Conservation (phyloP, 2,113 vertebrate species). For the Cyanocitta stelleri region DNA sequence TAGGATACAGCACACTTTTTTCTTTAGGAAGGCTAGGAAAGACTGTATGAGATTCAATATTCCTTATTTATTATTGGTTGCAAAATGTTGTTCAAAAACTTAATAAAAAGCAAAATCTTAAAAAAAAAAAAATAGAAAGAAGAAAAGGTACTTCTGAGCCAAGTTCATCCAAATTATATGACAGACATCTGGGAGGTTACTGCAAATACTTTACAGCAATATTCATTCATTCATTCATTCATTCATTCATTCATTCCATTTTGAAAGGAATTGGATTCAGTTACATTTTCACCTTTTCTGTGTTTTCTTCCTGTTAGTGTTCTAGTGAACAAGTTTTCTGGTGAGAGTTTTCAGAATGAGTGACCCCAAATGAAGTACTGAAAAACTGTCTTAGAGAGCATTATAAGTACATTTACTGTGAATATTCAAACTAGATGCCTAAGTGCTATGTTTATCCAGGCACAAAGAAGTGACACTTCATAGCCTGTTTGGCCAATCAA, state of each 20-base stretch:
- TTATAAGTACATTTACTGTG: neutral
- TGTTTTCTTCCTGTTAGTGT: neutral
- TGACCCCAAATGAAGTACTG: neutral
- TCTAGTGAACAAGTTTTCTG: neutral
- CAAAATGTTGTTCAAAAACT: conserved; percentile 21
- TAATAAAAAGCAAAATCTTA: neutral
- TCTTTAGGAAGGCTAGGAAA: neutral
- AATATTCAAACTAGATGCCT: neutral
- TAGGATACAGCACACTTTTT: neutral
- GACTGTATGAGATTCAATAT: neutral
- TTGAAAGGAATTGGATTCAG: neutral
- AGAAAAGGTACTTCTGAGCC: neutral
- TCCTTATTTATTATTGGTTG: conserved; percentile 15
- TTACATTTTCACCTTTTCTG: neutral
- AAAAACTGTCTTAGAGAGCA: neutral
- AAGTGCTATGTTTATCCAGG: neutral
- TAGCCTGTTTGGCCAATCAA: neutral
- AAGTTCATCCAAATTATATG: conserved; percentile 20
- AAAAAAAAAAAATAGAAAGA: neutral
- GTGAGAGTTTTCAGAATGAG: neutral
- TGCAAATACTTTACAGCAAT: neutral
- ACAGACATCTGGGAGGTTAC: neutral
- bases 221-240: neutral
- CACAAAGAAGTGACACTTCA: neutral
- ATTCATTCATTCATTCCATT: neutral